These are phyloP conservation scores for Oligia fasciuncula DNA, from an alignment of 2,888 invertebrate genomes.

Conservation along the genomic window DNA sequence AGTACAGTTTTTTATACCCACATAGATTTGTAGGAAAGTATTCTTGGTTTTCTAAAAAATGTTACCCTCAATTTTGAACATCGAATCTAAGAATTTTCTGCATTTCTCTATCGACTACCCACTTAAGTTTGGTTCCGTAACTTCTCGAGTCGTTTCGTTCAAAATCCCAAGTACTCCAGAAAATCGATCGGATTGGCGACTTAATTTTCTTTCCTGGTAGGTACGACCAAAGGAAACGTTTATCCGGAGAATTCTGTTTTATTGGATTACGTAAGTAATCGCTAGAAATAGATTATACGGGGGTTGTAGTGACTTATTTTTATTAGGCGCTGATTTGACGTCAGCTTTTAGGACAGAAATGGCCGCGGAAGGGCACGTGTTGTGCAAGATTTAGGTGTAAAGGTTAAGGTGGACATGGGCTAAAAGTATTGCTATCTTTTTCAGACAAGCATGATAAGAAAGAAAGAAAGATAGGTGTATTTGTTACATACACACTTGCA, in stretches of 20 bases:
- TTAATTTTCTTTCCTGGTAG: conserved; percentile 45
- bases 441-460: not conserved
- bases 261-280: conserved; percentile 59
- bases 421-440: not conserved
- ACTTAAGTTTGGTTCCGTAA: conserved; percentile 24
- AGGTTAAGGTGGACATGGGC: too few species aligned
- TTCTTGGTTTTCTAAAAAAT: not conserved
- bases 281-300: conserved; percentile 29
- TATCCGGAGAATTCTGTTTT: conserved; percentile 54
- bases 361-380: not conserved
- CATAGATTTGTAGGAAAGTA: not conserved
- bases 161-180: conserved; percentile 38
- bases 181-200: conserved; percentile 49
- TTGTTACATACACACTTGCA: too few species aligned
- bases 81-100: conserved; percentile 20
- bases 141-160: conserved; percentile 42
- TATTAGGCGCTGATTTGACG: not conserved
- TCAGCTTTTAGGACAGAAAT: not conserved
- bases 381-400: too few species aligned
- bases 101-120: conserved; percentile 5
- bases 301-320: conserved; percentile 4
- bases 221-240: conserved; percentile 18
- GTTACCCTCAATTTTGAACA: conserved; percentile 2
- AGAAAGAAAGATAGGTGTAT: not conserved
- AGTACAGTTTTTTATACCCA: not conserved